Evolutionary conservation across 2,113 vertebrate species (phyloP), one percentile per base, ranked within the genome.

Genomic region (Coptodon rendalli): DNA sequence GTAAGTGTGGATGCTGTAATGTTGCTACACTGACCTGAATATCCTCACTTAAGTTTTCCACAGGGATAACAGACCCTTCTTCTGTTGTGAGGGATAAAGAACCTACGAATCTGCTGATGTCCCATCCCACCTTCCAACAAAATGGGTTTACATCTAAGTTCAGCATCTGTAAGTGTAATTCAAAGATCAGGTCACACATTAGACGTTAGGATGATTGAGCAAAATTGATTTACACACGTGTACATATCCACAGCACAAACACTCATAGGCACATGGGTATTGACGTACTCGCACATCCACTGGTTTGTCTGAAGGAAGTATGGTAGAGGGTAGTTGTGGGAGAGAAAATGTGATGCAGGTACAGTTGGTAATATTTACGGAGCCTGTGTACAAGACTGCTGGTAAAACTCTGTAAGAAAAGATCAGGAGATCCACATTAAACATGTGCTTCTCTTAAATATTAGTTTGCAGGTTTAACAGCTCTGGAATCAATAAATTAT

Each of bases 91-190:
- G 95, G 76, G 95, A 94, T 11, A 99, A 95, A 83, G 93, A 93
- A 66, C 94, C 97, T 11, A 98, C 90, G 19, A 89, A 85, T 82
- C 98, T 96, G 3, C 94, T 97, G 92, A 98, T 93, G 19, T 93
- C 83, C 14, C 95, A 92, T 3, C 68, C 93, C 14, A 94, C 81
- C 40, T 78, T 88, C 93, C 96, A 96, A 12, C 93, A 94, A 91
- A 97, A 98, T 9, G 98, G 98, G 78, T 97, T 98, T 88, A 91
- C 56, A 1, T 93, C 91, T 68, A 97, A 97, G 89, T 95, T 97
- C 90, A 97, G 94, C 97, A 99, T 97, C 98, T 99, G 83, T 85
- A 40, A 59, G 59, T 27, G 10, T 3, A 78, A 56, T 36, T 57
- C 17, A 22, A 52, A 29, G 31, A 81, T 14, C 56, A 24, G 8